Percentiles rank a stretch among this genome's conserved stretches.
phyloP scores from a whole-genome alignment of 2,113 vertebrate genomes.

The Paracyprichromis sp. region DNA sequence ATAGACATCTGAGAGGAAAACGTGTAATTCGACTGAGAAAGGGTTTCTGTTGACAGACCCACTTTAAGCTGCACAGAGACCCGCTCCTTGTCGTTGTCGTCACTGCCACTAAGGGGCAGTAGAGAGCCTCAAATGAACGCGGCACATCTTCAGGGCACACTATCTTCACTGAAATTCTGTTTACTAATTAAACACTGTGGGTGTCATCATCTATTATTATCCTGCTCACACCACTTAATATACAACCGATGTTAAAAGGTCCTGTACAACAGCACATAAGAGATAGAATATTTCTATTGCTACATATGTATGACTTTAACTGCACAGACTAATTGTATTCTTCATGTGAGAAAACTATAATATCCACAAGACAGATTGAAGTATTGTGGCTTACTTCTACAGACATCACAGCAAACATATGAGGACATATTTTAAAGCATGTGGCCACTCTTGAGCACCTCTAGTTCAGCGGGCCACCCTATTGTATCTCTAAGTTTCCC shows the following conservation, averaged over 20 bases:
- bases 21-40: background rate
- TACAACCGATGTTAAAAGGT: background rate
- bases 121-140: constrained; percentile 45
- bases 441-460: background rate
- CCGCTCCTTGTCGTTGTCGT: background rate
- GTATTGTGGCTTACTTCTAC: background rate
- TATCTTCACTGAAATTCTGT: background rate
- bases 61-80: background rate
- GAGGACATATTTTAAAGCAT: background rate
- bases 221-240: background rate
- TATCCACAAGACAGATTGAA: background rate
- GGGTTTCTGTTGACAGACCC: background rate
- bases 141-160: background rate
- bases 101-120: constrained; percentile 43
- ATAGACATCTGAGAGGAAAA: constrained; percentile 8
- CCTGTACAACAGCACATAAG: background rate
- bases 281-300: background rate
- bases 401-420: background rate
- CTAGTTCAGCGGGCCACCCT: background rate
- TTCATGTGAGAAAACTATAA: background rate
- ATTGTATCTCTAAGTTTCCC: background rate
- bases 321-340: background rate
- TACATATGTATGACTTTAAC: background rate
- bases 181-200: constrained; percentile 6
- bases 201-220: background rate